These are phyloP conservation scores for Urocyon cinereoargenteus DNA, from an alignment of 2,797 vertebrate species.

Conservation along the genomic window DNA sequence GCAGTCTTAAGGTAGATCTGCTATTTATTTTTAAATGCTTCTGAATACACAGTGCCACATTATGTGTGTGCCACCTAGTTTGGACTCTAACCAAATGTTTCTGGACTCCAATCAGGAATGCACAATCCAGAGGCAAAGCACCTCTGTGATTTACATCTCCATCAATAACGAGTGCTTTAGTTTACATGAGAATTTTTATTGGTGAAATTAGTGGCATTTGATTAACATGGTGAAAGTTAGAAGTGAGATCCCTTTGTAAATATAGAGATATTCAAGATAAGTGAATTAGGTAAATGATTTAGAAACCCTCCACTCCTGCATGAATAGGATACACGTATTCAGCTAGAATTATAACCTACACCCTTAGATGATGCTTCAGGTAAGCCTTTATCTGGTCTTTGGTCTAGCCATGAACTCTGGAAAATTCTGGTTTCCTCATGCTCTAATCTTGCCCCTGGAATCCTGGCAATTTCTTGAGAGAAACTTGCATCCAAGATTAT, in stretches of 20 bases:
- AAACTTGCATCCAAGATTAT: background rate
- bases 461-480: background rate
- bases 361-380: background rate
- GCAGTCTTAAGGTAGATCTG: background rate
- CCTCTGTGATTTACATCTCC: background rate
- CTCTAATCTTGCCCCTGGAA: background rate
- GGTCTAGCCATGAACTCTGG: background rate
- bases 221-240: slow-evolving; percentile 17
- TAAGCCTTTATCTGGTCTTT: background rate
- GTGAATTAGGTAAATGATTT: background rate
- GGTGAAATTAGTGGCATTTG: background rate
- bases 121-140: background rate
- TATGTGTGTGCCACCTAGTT: background rate
- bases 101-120: background rate
- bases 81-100: background rate
- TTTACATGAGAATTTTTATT: background rate
- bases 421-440: background rate
- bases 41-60: background rate
- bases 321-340: background rate
- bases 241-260: background rate
- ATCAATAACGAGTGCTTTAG: background rate
- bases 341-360: background rate
- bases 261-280: background rate
- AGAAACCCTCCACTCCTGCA: background rate
- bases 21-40: background rate